These are phyloP conservation scores for Brachypodius melanocephalos DNA, from an alignment of 2,113 vertebrate genomes.

Conservation along the genomic window DNA sequence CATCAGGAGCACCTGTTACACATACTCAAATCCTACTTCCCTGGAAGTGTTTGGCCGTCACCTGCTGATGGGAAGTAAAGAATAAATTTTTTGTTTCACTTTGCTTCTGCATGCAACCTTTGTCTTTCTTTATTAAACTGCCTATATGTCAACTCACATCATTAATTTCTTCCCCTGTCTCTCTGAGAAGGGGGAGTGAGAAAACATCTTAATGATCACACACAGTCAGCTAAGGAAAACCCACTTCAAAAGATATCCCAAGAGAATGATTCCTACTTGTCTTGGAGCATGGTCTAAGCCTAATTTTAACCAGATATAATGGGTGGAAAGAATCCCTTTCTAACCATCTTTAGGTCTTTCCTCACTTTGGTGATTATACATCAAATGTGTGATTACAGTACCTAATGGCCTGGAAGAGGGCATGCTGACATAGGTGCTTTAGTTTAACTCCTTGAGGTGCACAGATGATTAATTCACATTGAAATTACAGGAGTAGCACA, in stretches of 20 bases:
- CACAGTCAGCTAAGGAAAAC: not conserved
- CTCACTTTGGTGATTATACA: not conserved
- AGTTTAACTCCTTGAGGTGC: not conserved
- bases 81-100: not conserved
- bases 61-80: not conserved
- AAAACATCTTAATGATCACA: not conserved
- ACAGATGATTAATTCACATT: not conserved
- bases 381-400: not conserved
- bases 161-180: not conserved
- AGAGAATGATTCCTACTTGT: not conserved
- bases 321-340: not conserved
- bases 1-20: not conserved
- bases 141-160: accelerated
- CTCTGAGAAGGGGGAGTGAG: not conserved
- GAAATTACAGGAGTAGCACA: not conserved
- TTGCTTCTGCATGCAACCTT: accelerated
- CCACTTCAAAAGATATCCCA: not conserved
- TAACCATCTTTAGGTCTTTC: not conserved
- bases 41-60: not conserved
- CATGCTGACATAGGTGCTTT: not conserved
- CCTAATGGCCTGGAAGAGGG: not conserved
- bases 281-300: not conserved
- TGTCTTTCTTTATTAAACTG: not conserved
- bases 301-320: not conserved
- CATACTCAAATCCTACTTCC: not conserved